These are phyloP conservation scores for Neoaliturus tenellus DNA, from an alignment of 2,888 invertebrate species.

Conservation along the genomic window DNA sequence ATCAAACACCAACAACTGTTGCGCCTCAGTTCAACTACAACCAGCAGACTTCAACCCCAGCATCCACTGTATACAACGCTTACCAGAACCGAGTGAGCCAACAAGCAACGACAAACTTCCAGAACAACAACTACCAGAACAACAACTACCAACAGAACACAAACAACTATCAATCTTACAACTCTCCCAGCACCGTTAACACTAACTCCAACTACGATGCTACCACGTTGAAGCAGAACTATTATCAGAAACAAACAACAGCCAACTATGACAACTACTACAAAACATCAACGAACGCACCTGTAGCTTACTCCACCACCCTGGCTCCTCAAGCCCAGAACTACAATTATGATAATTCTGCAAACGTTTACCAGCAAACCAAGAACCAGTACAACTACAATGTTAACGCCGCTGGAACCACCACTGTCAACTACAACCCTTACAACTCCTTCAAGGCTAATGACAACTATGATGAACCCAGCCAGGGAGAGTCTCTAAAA, in stretches of 20 bases:
- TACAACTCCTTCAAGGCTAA: slow-evolving; percentile 59
- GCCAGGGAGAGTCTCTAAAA: slow-evolving; percentile 78
- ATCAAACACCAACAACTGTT: slow-evolving; percentile 66
- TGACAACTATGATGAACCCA: slow-evolving; percentile 72
- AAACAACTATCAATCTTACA: slow-evolving; percentile 69
- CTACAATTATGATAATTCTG: slow-evolving; percentile 42
- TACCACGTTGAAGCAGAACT: slow-evolving; percentile 65
- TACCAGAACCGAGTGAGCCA: slow-evolving; percentile 54
- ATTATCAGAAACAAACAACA: slow-evolving; percentile 70
- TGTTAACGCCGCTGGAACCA: slow-evolving; percentile 28
- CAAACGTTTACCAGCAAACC: slow-evolving; percentile 37
- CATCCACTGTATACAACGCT: slow-evolving; percentile 49
- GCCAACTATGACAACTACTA: slow-evolving; percentile 58
- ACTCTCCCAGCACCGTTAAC: slow-evolving; percentile 43
- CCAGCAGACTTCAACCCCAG: slow-evolving; percentile 60
- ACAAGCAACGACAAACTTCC: slow-evolving; percentile 68
- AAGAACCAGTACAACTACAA: slow-evolving; percentile 54
- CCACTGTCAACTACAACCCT: slow-evolving; percentile 43
- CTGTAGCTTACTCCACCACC: slow-evolving; percentile 63
- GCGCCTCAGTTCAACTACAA: slow-evolving; percentile 63
- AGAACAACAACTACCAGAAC: slow-evolving; percentile 61
- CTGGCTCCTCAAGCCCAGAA: slow-evolving; percentile 46
- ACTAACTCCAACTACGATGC: slow-evolving; percentile 50
- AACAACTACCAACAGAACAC: slow-evolving; percentile 69
- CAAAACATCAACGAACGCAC: slow-evolving; percentile 66